phyloP scores from a whole-genome alignment of 2,113 vertebrate genomes.

The Nipponia nippon region DNA sequence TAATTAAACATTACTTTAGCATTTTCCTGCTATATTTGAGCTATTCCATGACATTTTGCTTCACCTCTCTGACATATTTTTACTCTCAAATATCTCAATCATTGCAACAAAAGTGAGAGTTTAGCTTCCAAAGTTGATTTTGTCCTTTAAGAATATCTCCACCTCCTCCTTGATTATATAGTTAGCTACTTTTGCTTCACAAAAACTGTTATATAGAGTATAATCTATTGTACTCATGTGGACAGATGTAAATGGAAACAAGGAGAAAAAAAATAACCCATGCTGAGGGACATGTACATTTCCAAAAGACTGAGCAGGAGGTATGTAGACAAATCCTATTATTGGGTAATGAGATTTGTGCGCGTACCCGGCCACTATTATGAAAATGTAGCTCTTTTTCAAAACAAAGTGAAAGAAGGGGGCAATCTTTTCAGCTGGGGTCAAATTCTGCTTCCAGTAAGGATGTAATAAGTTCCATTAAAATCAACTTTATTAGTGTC shows the following conservation, averaged over 20 bases:
- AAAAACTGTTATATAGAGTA: constrained; percentile 46
- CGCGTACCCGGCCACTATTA: constrained; percentile 50
- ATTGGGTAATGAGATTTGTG: constrained; percentile 74
- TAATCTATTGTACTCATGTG: constrained; percentile 54
- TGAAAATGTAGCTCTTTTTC: constrained; percentile 68
- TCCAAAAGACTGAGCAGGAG: constrained; percentile 68
- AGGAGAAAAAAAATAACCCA: constrained; percentile 12
- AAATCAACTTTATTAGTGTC: constrained; percentile 51
- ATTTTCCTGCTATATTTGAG: background rate
- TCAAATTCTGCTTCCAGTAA: constrained; percentile 66
- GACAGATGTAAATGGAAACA: constrained; percentile 63
- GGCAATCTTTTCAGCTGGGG: constrained; percentile 50
- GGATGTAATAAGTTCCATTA: constrained; percentile 59
- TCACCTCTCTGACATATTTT: background rate
- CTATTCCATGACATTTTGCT: background rate
- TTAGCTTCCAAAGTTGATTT: background rate
- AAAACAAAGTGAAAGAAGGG: constrained; percentile 56
- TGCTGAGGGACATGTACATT: constrained; percentile 63
- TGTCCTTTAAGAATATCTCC: background rate
- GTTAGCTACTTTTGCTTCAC: constrained; percentile 23
- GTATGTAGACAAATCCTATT: constrained; percentile 77
- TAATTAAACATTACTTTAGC: background rate
- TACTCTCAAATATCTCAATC: background rate
- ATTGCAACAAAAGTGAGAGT: background rate
- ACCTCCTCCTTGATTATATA: background rate